phyloP scores from a whole-genome alignment of 2,888 invertebrate species.

The Oxycera nigricornis region DNA sequence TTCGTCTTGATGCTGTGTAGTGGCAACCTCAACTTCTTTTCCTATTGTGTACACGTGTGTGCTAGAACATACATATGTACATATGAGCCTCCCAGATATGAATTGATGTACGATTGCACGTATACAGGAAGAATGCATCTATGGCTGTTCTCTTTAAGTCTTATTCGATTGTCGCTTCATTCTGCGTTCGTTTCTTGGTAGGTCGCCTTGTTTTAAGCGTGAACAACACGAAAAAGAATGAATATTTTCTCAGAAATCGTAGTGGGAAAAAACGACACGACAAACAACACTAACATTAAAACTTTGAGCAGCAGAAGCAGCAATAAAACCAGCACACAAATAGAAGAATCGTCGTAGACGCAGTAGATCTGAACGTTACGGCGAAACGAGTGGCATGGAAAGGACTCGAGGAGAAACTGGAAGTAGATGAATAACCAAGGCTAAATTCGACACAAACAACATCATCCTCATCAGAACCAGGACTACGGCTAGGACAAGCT shows the following conservation, averaged over 20 bases:
- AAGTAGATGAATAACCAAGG: neutral
- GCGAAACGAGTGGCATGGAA: neutral
- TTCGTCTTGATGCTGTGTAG: neutral
- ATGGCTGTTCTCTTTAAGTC: neutral
- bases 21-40: neutral
- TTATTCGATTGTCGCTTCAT: neutral
- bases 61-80: too few species aligned
- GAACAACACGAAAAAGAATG: slow-evolving; percentile 29
- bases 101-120: neutral
- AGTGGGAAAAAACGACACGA: neutral
- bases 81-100: neutral
- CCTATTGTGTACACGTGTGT: too few species aligned
- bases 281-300: slow-evolving; percentile 22
- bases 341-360: neutral
- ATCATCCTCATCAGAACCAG: neutral
- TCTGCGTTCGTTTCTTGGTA: neutral
- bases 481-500: neutral
- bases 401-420: neutral
- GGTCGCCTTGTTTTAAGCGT: neutral
- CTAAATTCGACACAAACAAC: neutral
- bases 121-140: neutral
- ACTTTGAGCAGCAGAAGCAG: slow-evolving; percentile 12
- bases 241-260: neutral
- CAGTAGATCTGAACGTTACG: neutral
- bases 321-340: slow-evolving; percentile 22